Percentiles rank a stretch among this genome's conserved stretches.
These are phyloP conservation scores for Rhyacichthys aspro DNA, from an alignment of 2,797 vertebrate genomes.

Conservation along the genomic window DNA sequence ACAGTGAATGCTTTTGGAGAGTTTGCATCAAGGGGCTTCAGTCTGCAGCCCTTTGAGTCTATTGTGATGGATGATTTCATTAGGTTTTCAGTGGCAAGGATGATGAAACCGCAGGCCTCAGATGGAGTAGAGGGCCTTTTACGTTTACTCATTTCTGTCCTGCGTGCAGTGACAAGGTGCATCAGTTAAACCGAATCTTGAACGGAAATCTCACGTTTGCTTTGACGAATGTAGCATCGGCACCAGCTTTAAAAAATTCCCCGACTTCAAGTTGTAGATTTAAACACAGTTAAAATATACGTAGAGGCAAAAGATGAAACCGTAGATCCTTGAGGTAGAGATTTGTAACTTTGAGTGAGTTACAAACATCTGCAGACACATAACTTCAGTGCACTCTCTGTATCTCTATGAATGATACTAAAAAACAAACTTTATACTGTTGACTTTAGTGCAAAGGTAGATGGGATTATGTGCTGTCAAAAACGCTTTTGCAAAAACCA, in stretches of 20 bases:
- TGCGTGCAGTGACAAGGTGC: conserved; percentile 16
- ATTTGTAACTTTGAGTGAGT: not conserved
- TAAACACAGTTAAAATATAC: not conserved
- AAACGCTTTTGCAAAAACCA: no score
- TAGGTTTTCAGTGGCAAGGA: conserved; percentile 29
- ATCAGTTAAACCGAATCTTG: conserved; percentile 30
- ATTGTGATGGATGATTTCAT: conserved; percentile 38
- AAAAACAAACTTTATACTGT: no score
- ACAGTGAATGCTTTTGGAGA: conserved; percentile 51
- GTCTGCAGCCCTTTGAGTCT: not conserved
- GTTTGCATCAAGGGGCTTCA: conserved; percentile 51
- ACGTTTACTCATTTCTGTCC: conserved; percentile 31
- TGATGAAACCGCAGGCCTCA: conserved; percentile 42
- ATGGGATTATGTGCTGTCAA: no score
- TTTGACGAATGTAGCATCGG: conserved; percentile 11
- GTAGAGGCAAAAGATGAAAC: not conserved
- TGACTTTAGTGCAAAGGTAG: no score
- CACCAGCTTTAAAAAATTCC: conserved; percentile 2
- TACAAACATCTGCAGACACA: not conserved
- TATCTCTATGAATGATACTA: not conserved
- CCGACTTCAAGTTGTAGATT: not conserved
- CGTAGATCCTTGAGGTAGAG: not conserved
- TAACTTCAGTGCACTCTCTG: not conserved
- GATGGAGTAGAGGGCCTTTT: conserved; percentile 14
- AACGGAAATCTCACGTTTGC: conserved; percentile 23